Evolutionary conservation across 2,888 invertebrate genomes (phyloP), one percentile per base, ranked within the genome.

Genomic region (Cordylochernes scorpioides): DNA sequence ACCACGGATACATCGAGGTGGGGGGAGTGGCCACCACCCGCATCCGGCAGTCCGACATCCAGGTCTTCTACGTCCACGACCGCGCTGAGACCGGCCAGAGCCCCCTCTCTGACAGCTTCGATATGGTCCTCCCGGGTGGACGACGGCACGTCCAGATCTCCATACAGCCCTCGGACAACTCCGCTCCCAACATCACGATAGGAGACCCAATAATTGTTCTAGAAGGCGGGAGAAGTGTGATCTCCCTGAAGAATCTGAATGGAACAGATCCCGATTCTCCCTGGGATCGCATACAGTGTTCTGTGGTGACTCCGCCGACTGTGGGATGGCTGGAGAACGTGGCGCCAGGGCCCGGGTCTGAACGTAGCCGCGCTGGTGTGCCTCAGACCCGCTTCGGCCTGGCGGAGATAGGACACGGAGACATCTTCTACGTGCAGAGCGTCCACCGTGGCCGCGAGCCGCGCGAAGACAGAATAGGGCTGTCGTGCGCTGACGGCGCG

Each of bases 401-500:
- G 5, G 34, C 39, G n/a, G 49, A 52, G 34, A 24, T 53, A 8
- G 31, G 43, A 9, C 27, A 39, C 9, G 46, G 45, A 4, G 38
- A 44, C 24, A 43, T 54, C 15, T 46, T 47, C 32, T 54, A 53
- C 41, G 48, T 50, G 5, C 53, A 54, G 36, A 53, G 51, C 36
- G 45, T 51, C n/a, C 52, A 54, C 33, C 43, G 45, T 33, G 49
- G 49, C 3, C 37, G 48, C 16, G 54, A 54, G 36, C 51, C 52
- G 1, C 37, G 43, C 6, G 36, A 39, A 4, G 54, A 54, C 37
- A 30, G 39, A 15, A 48, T 53, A 28, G 40, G 32, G 1, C 42
- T 52, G 25, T 37, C 41, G 17, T 54, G 54, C 31, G 46, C 51
- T 0, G 54, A 54, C 40, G 52, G 52, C 2, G 29, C 46, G 27